Evolutionary conservation across 2,888 invertebrate genomes (phyloP), one percentile per base, ranked within the genome.

Genomic region (Apamea anceps): DNA sequence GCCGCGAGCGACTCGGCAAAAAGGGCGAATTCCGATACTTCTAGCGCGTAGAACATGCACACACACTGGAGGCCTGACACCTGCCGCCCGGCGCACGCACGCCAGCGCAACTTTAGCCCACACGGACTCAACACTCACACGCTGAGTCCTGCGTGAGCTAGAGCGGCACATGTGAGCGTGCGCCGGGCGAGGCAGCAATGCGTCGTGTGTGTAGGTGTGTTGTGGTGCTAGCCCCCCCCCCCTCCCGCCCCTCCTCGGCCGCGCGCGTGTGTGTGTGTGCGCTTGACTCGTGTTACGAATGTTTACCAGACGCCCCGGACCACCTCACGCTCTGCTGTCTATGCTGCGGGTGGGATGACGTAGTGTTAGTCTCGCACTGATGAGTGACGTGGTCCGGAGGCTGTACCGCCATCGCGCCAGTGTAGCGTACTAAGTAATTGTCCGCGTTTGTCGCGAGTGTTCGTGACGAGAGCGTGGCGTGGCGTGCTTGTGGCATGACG

Each of bases 1-100:
- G 98, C 91, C 98, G 98, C 94, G 98, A 99, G 95, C 97, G 99
- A 90, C 98, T 98, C 94, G 99, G 99, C 97, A 99, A 99, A 97
- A 99, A 99, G 98, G 99, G 99, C 96, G 99, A 99, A 97, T 99
- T 99, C 96, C 98, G 99, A 96, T 99, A 99, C 97, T 99, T 99
- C 97, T 99, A 98, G 97, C 92, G 84, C 79, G 86, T 71, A 42
- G 21, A 15, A 48, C 62, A 67, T 42, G 37, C 62, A 54, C 72
- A 70, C 65, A 71, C 54, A 32, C 42, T 45, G 63, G 37, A 28
- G 21, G 45, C 60, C 54, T 71, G 13, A 42, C 32, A 13, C 18
- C 18, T 1, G 66, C 85, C 32, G 86, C 71, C 57, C 78, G 60
- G 32, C 54, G 37, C 73, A 63, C 67, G 62, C 42, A 5, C 42